A percentile compares a stretch with the other conserved stretches of the same genome.
These are phyloP conservation scores for Agapornis roseicollis DNA, from an alignment of 2,113 vertebrate genomes.

Conservation along the genomic window DNA sequence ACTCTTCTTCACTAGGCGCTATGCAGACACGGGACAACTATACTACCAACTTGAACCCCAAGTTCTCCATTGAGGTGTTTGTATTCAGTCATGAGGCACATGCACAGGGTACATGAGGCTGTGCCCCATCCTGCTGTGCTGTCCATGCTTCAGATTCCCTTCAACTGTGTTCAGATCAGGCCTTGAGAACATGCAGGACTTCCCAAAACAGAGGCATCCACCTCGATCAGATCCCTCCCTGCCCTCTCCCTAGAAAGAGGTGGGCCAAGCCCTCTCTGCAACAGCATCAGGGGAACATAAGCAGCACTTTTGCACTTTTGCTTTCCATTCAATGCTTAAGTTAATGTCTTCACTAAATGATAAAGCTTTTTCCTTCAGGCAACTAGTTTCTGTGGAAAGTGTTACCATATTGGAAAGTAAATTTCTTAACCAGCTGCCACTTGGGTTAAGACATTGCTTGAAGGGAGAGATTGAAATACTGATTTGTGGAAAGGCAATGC, in stretches of 20 bases:
- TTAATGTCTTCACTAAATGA: not conserved
- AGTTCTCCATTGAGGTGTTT: not conserved
- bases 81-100: not conserved
- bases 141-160: not conserved
- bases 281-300: not conserved
- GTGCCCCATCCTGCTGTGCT: accelerated
- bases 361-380: not conserved
- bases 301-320: not conserved
- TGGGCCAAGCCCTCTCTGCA: not conserved
- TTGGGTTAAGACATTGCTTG: not conserved
- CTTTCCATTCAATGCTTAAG: not conserved
- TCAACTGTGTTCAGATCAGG: not conserved
- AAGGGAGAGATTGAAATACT: not conserved
- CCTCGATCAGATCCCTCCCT: too few relatives aligned
- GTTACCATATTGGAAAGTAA: not conserved
- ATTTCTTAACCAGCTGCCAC: not conserved
- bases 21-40: not conserved
- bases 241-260: too few relatives aligned
- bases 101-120: not conserved
- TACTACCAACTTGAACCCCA: not conserved
- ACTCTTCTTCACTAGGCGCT: not conserved
- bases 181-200: not conserved
- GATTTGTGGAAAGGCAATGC: not conserved
- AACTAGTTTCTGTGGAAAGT: not conserved
- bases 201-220: not conserved